Evolutionary conservation across 2,797 vertebrate species (phyloP).

Genomic region (Urocyon cinereoargenteus): DNA sequence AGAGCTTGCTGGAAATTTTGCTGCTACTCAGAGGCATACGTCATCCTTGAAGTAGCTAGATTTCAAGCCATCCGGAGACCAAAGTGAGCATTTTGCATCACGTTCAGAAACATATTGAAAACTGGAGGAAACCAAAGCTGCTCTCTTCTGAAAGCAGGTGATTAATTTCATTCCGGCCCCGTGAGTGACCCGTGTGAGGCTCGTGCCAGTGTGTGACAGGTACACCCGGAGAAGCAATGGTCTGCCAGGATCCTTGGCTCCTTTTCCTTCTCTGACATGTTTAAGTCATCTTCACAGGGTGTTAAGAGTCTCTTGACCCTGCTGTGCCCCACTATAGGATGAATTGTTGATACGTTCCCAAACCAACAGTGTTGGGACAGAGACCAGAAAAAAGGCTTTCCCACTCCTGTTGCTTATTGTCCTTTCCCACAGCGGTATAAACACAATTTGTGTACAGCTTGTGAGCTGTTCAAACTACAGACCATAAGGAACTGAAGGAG

Average conservation of each 20-base stretch:
- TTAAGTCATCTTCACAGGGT: constrained; percentile 66
- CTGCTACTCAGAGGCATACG: background rate
- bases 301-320: constrained; percentile 17
- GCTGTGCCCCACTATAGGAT: constrained; percentile 53
- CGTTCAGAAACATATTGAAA: constrained; percentile 70
- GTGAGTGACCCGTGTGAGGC: constrained; percentile 74
- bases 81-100: constrained; percentile 60
- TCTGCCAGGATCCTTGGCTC: constrained; percentile 74
- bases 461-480: background rate
- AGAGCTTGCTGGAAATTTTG: background rate
- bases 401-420: background rate
- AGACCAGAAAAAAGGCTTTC: constrained; percentile 42
- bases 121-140: constrained; percentile 54
- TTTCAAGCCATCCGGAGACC: constrained; percentile 56
- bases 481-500: background rate
- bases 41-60: constrained; percentile 54
- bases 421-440: background rate
- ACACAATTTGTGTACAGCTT: background rate
- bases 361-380: background rate
- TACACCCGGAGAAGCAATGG: constrained; percentile 59
- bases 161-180: constrained; percentile 78
- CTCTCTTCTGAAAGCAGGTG: constrained; percentile 63
- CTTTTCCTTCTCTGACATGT: constrained; percentile 64
- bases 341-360: constrained; percentile 14
- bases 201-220: constrained; percentile 73